Base-by-base conservation (phyloP, 2,888 invertebrate species). In the Yponomeuta sedellus region DNA sequence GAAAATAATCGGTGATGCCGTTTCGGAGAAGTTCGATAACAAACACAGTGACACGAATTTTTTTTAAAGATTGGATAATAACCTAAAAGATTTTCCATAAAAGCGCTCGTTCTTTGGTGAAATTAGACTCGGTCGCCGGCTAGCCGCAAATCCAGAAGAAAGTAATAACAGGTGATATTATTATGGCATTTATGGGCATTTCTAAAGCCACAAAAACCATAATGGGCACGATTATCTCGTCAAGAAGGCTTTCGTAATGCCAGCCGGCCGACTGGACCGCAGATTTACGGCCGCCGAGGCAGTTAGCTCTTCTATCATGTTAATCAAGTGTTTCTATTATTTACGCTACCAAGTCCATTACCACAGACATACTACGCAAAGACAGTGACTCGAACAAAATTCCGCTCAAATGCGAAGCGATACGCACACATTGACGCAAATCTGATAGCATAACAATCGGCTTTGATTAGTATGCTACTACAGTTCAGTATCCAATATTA, bases 201-300 rank as follows among this genome's bases (percentile, higher is more conserved):
- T 52, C 44, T 52, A 52, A 52, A 52, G 44, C 44, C 44, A 52
- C 44, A 52, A 52, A 52, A 52, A 52, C 44, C 12, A 52, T 52
- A 52, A 52, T 52, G 44, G 44, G 44, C 44, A 52, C 16, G 44
- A 52, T 52, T 0, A 52, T 16, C 44, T 52, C 44, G 44, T 52
- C 44, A 52, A 52, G 16, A 16, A 52, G 44, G 16, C 44, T 52
- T 52, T 52, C 44, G 12, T 52, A 52, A 52, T 52, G 12, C 16
- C 44, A 52, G 16, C 44, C 44, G 44, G 16, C 16, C 44, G 44
- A 52, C 44, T 52, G 16, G 44, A 52, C 44, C 44, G 44, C 44
- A 52, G 12, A 52, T 52, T 52, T 52, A 52, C 16, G 16, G 16
- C 16, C 44, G 12, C 44, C 44, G 16, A 16, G 16, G 44, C 16